A percentile compares a stretch with the other conserved stretches of the same genome.
These are phyloP conservation scores for Leucoraja erinaceus DNA, from an alignment of 2,113 vertebrate species.

Conservation along the genomic window DNA sequence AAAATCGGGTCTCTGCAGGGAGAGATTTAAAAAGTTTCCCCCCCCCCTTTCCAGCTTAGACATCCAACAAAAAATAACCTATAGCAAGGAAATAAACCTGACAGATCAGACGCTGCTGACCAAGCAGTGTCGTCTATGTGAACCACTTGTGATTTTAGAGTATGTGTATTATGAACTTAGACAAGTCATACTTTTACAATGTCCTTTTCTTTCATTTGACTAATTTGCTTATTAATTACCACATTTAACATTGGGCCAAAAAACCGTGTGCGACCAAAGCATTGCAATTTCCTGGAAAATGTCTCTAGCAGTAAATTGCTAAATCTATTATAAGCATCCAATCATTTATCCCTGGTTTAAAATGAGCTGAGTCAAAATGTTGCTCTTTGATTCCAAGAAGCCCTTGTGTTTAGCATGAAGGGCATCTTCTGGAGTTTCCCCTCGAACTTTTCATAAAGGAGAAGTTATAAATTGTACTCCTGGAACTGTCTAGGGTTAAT, in stretches of 20 bases:
- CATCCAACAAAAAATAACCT: no score
- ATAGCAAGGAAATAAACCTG: no score
- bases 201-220: no score
- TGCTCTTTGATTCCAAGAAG: background rate
- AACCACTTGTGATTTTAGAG: no score
- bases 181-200: no score
- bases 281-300: background rate
- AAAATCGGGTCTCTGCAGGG: no score
- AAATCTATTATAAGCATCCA: background rate
- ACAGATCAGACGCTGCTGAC: no score
- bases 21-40: no score
- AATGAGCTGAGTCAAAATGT: background rate
- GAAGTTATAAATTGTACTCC: background rate
- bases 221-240: background rate
- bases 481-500: background rate
- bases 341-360: background rate
- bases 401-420: background rate
- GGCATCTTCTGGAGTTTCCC: background rate
- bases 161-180: no score
- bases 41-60: no score
- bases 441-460: background rate
- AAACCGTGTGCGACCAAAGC: background rate
- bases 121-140: no score
- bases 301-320: background rate
- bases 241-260: background rate